Evolutionary conservation across 2,888 invertebrate species (phyloP), one percentile per base, ranked within the genome.

Genomic region (Galerucella pusilla): DNA sequence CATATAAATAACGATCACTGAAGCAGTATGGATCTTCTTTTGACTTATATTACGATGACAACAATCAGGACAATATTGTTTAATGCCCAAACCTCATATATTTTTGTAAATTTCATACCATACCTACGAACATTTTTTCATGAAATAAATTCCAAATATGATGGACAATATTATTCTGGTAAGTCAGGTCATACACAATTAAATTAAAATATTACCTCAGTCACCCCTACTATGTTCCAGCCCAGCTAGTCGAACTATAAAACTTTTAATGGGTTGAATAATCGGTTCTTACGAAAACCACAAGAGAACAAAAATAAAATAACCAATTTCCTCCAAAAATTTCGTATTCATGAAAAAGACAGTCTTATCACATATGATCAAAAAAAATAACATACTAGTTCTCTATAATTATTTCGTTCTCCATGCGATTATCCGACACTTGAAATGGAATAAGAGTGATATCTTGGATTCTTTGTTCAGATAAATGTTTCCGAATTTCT

Each of bases 391-490:
- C 73, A 73, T 45, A 75, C 75, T 65, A 45, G 25, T 45, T 71
- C 67, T 63, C 59, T 76, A 76, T 76, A 71, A 76, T 76, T 76
- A 75, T n/a, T 28, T 67, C 60, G 49, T 28, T 45, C 70, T 63
- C 60, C 70, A 45, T 74, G 60, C 52, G 46, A 79, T 57, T 74
- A 35, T 60, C 66, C 42, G 66, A 72, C 72, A 72, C 60, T 49
- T 54, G 52, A 71, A 71, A 71, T 71, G 59, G 65, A 71, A 71
- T 71, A 59, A 71, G 78, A 77, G 76, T 77, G 80, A 79, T 78
- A 81, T 81, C 80, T 81, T 80, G 73, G 77, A 79, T 78, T 75
- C 75, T 81, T 80, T 79, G 75, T 77, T 79, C 71, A 77, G 77
- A 79, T 81, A 79, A 80, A 78, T 77, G 74, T 77, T 81, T 79